Base-by-base conservation (phyloP, 1,140 invertebrate species). In the Drosophila orena region DNA sequence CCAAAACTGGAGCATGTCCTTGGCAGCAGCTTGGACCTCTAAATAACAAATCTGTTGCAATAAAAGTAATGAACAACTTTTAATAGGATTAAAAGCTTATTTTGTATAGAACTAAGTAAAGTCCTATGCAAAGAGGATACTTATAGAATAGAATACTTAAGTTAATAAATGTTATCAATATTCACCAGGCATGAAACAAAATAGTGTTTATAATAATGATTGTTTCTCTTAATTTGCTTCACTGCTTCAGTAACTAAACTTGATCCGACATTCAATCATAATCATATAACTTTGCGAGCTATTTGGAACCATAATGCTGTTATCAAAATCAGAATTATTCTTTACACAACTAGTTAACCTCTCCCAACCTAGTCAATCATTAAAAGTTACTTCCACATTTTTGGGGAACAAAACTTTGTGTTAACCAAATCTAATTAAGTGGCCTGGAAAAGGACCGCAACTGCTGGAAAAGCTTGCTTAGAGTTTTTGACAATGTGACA, bases 401-500 rank as follows among this genome's bases (percentile, higher is more conserved):
- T 46, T 14, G 24, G 10, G 20, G 22, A 57, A 47, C 62, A 34
- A 38, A 69, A 46, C 64, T 70, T 47, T 20, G 11, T 22, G 35
- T 27, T 38, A 57, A 70, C 42, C 30, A 57, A 70, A 49, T 10
- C 37, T 15, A 49, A 71, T 70, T 70, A 71, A 80, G 79, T 71
- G 66, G 35, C 66, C 38, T 59, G 17, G 11, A 73, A 49, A 77
- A 27, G 40, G 35, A 46, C 42, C 22, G 20, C 43, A 50, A 56
- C 65, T 12, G 60, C 20, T 17, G 30, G 38, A 60, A 15, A 73
- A 70, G 40, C 55, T 65, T 68, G 50, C 80, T 84, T 60, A 61
- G 72, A 79, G 75, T 70, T 75, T 53, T 75, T 46, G 62, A 61
- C 69, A 83, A 74, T 79, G 74, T 74, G 62, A 83, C 65, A 76